A percentile compares a stretch with the other conserved stretches of the same genome.
These are phyloP conservation scores for Ichneumon xanthorius DNA, from an alignment of 2,888 invertebrate species.

Conservation along the genomic window DNA sequence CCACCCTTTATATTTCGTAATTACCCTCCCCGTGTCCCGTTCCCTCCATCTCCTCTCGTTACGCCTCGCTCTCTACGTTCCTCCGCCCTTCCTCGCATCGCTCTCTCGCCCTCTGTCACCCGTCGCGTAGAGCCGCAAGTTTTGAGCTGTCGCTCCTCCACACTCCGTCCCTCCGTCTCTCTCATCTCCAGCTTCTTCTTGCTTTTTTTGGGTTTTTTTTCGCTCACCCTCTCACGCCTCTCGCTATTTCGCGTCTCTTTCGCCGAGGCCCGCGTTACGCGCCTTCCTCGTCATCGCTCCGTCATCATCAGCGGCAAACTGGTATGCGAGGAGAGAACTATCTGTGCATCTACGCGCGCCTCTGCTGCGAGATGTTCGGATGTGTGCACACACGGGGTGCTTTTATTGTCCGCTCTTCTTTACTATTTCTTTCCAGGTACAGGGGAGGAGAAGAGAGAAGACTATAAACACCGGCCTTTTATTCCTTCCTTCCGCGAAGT, in stretches of 20 bases:
- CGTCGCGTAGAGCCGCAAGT: slow-evolving; percentile 42
- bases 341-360: slow-evolving; percentile 1
- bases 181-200: neutral
- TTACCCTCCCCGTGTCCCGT: slow-evolving; percentile 80
- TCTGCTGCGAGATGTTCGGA: neutral
- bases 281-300: slow-evolving; percentile 42
- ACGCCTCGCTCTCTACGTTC: slow-evolving; percentile 42
- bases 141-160: slow-evolving; percentile 51
- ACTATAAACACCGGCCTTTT: slow-evolving; percentile 55
- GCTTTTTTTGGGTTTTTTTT: slow-evolving; percentile 62
- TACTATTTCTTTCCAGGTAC: slow-evolving; percentile 41
- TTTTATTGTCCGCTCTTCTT: slow-evolving; percentile 46
- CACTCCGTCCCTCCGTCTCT: slow-evolving; percentile 35
- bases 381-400: slow-evolving; percentile 12
- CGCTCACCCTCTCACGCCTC: slow-evolving; percentile 39
- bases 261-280: slow-evolving; percentile 54
- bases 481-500: slow-evolving; percentile 32
- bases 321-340: slow-evolving; percentile 40
- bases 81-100: slow-evolving; percentile 28
- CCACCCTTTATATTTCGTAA: slow-evolving; percentile 84
- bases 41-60: slow-evolving; percentile 56
- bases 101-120: slow-evolving; percentile 41
- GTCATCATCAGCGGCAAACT: slow-evolving; percentile 57
- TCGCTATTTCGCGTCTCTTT: slow-evolving; percentile 68
- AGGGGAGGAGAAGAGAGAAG: neutral